Evolutionary conservation across 2,113 vertebrate species (phyloP).

Genomic region (Neopipo cinnamomea): DNA sequence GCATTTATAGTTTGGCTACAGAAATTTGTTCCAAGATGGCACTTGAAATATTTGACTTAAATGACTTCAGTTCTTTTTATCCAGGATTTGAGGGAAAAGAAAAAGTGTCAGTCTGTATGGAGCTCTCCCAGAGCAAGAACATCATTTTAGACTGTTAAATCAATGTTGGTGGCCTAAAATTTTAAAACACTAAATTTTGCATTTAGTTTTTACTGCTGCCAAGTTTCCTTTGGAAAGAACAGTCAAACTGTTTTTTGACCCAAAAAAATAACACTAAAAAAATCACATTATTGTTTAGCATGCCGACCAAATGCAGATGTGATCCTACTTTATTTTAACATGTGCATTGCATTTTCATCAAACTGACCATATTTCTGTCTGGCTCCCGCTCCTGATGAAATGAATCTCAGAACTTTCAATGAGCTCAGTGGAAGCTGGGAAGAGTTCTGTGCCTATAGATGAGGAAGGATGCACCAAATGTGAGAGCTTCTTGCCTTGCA

Average conservation of each 20-base stretch:
- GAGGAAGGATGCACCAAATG: background rate
- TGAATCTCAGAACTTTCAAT: background rate
- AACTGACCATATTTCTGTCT: background rate
- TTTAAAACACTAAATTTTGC: slow-evolving; percentile 19
- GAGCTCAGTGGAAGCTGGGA: background rate
- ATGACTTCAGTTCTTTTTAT: background rate
- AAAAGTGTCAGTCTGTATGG: background rate
- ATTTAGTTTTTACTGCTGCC: slow-evolving; percentile 4
- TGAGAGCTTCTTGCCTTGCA: background rate
- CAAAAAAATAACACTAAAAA: background rate
- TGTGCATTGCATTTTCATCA: slow-evolving; percentile 39
- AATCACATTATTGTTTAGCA: background rate
- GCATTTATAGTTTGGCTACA: background rate
- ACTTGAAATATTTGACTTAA: background rate
- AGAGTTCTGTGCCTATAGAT: background rate
- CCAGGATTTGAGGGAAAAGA: background rate
- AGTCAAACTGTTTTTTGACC: background rate
- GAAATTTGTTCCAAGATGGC: background rate
- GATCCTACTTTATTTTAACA: slow-evolving; percentile 37
- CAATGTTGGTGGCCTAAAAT: slow-evolving; percentile 45
- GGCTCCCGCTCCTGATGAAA: background rate
- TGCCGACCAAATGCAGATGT: slow-evolving; percentile 39
- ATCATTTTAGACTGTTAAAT: background rate
- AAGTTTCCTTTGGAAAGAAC: slow-evolving; percentile 49
- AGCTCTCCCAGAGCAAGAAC: background rate